Evolutionary conservation across 2,888 invertebrate species (phyloP), one percentile per base, ranked within the genome.

Genomic region (Parnassius smintheus): DNA sequence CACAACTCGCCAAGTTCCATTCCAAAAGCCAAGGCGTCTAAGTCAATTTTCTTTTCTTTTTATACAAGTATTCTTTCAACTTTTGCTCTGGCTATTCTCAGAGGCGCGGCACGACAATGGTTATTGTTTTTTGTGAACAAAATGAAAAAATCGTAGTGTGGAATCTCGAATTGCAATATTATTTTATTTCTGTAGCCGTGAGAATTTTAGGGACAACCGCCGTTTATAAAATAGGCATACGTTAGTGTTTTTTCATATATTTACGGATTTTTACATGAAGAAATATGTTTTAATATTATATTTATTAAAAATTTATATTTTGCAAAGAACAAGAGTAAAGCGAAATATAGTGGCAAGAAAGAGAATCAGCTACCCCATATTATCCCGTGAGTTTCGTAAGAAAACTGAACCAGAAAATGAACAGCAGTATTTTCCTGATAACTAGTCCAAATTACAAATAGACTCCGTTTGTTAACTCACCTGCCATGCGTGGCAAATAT

Each of bases 1-100:
- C 58, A 10, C 57, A 12, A 44, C 53, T 42, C 22, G n/a, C 60
- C 66, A 61, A 63, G 67, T 64, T 61, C 44, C 65, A 51, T 22
- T 50, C 64, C 54, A 61, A 49, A 54, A 52, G 61, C 65, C 64
- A 62, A 68, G 58, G 65, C 56, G 66, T 66, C 68, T 65, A 68
- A 66, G 59, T 67, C 61, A 13, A 57, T 54, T 65, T 70, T 66
- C 61, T 53, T 66, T 68, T 66, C 68, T 64, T 45, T 59, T 51
- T 52, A 35, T 18, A 64, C 51, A 46, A 63, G 54, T 59, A 59
- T 55, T 50, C 56, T 52, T 56, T 59, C 44, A 41, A 50, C 52
- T 51, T 49, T 52, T 50, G 50, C 46, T 56, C 22, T 52, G 35
- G 59, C 64, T 51, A 56, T 64, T 64, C 59, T 56, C 63, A 46